A percentile compares a stretch with the other conserved stretches of the same genome.
These are phyloP conservation scores for Mellivora capensis DNA, from an alignment of 2,113 vertebrate species.

Conservation along the genomic window DNA sequence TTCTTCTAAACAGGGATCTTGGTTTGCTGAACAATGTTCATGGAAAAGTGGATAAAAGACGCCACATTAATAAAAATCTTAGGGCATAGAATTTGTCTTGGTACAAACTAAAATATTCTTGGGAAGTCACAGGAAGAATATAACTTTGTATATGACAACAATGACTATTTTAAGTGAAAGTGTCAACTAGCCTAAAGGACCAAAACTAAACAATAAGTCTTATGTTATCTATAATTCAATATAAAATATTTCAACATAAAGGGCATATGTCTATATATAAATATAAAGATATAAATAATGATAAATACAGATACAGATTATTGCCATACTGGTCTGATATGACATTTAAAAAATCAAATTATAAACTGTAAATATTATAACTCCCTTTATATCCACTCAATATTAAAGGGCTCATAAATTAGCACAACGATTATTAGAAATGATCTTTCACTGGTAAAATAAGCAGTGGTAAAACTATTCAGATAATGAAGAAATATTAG, in stretches of 20 bases:
- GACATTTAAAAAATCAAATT: not conserved
- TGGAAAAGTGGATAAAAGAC: not conserved
- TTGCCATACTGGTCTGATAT: not conserved
- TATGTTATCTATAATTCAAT: not conserved
- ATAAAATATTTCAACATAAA: not conserved
- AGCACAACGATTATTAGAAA: not conserved
- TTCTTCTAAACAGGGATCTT: not conserved
- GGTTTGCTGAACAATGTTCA: not conserved
- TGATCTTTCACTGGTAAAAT: not conserved
- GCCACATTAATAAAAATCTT: not conserved
- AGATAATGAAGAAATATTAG: not conserved
- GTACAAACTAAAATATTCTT: not conserved
- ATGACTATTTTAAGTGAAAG: not conserved
- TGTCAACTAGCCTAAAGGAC: not conserved
- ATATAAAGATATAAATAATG: not conserved
- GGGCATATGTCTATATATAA: not conserved
- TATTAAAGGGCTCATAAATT: not conserved
- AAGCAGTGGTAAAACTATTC: not conserved
- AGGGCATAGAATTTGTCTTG: not conserved
- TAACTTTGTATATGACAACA: not conserved
- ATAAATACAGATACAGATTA: not conserved
- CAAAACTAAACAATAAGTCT: not conserved
- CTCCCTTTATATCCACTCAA: not conserved
- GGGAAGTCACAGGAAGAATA: not conserved
- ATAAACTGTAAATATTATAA: not conserved